A percentile compares a stretch with the other conserved stretches of the same genome.
Conservation (phyloP, 1,140 invertebrate genomes). For the Batillaria attramentaria region DNA sequence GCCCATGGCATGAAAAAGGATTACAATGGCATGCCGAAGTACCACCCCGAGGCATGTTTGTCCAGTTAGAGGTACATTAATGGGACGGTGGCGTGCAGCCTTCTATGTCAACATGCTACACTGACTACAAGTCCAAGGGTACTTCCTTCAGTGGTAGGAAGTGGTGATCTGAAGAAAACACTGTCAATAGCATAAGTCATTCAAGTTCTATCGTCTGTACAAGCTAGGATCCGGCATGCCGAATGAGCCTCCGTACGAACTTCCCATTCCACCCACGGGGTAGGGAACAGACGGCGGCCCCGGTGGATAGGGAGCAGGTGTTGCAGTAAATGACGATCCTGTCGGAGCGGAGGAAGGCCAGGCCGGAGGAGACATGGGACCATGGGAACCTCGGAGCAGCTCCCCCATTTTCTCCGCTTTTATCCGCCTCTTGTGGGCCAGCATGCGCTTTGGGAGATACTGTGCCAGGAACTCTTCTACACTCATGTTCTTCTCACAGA, state of each 20-base stretch:
- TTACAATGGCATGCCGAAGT: too few relatives aligned
- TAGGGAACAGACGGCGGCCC: constrained; percentile 27
- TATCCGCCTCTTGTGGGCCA: constrained; percentile 85
- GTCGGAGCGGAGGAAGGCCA: neutral
- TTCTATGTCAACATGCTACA: neutral
- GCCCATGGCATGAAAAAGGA: too few relatives aligned
- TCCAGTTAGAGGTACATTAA: neutral
- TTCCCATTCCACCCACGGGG: too few relatives aligned
- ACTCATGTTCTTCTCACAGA: constrained; percentile 81
- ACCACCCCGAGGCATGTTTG: neutral
- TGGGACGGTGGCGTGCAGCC: too few relatives aligned
- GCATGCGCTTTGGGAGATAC: constrained; percentile 81
- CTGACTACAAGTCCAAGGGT: neutral
- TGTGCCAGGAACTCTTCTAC: constrained; percentile 86
- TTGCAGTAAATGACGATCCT: neutral
- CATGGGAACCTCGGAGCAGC: constrained; percentile 73
- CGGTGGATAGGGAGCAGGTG: neutral
- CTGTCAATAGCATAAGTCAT: constrained; percentile 1
- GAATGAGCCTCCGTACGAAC: neutral
- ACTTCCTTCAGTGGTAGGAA: neutral
- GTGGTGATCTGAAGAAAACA: neutral
- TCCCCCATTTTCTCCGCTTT: constrained; percentile 91
- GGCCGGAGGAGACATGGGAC: neutral
- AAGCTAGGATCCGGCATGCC: constrained; percentile 40
- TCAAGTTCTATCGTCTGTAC: constrained; percentile 29